phyloP scores from a whole-genome alignment of 2,797 vertebrate species.

The Bradypus variegatus region DNA sequence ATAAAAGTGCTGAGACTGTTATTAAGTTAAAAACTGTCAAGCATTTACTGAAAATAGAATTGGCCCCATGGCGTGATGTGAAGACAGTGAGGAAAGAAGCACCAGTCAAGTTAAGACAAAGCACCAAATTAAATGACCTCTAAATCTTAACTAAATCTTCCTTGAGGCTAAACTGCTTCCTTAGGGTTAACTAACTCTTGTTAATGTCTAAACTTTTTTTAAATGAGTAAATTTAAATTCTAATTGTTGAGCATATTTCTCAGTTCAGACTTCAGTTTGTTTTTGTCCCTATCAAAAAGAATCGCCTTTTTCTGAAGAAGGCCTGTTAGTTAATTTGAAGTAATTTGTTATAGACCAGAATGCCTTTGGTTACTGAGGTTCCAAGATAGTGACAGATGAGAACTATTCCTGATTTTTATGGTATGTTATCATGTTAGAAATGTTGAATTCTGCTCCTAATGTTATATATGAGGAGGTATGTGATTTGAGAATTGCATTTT shows the following conservation, averaged over 20 bases:
- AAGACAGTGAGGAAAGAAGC: constrained; percentile 74
- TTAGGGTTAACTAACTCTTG: constrained; percentile 60
- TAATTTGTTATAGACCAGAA: constrained; percentile 48
- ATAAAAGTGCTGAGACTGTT: constrained; percentile 86
- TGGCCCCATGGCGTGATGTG: constrained; percentile 69
- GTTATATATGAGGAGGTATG: constrained; percentile 46
- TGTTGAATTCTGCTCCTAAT: constrained; percentile 34
- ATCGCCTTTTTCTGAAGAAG: constrained; percentile 42
- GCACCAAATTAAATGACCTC: constrained; percentile 66
- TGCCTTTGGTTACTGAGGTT: constrained; percentile 64
- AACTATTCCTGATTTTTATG: constrained; percentile 51
- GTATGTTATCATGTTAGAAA: constrained; percentile 58
- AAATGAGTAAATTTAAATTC: constrained; percentile 53
- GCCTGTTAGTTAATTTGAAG: constrained; percentile 43
- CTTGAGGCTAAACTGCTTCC: constrained; percentile 48
- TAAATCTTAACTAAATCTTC: constrained; percentile 66
- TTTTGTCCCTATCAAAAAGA: constrained; percentile 59
- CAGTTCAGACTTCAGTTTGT: constrained; percentile 58
- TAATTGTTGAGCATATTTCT: constrained; percentile 69
- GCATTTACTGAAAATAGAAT: constrained; percentile 73
- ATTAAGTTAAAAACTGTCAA: constrained; percentile 79
- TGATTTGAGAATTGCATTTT: constrained; percentile 52
- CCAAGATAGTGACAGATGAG: constrained; percentile 24
- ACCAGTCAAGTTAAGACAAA: constrained; percentile 76
- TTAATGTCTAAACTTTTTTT: constrained; percentile 70